Conservation (phyloP, 2,113 vertebrate species). For the Cepphus grylle region DNA sequence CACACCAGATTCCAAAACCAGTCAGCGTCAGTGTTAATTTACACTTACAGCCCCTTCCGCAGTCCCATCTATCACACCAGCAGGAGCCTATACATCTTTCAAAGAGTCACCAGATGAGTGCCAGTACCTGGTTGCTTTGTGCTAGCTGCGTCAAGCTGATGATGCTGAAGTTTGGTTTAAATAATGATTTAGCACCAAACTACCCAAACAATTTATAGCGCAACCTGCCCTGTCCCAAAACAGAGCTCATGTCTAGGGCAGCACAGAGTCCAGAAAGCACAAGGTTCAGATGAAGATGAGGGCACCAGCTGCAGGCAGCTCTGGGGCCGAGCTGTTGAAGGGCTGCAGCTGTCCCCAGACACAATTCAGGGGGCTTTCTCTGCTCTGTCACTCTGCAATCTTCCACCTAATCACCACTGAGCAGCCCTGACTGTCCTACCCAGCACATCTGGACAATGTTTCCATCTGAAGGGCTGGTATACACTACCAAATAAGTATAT, state of each 20-base stretch:
- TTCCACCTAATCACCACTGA: background rate
- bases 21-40: background rate
- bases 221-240: background rate
- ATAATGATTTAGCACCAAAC: background rate
- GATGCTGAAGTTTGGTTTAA: background rate
- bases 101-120: background rate
- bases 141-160: background rate
- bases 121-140: background rate
- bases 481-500: conserved; percentile 54
- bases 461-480: conserved; percentile 28
- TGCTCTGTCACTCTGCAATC: background rate
- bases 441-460: conserved; percentile 40
- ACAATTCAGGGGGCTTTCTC: background rate
- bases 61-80: background rate
- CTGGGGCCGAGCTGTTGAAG: background rate
- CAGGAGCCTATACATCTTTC: background rate
- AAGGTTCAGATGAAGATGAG: background rate
- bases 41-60: background rate
- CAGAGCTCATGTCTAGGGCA: background rate
- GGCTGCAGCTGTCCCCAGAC: background rate
- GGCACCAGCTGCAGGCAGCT: background rate
- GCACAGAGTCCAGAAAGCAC: background rate
- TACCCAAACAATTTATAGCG: background rate
- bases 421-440: background rate
- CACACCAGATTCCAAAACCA: background rate